Conservation (phyloP, 2,888 invertebrate species). For the Itoplectis maculator region DNA sequence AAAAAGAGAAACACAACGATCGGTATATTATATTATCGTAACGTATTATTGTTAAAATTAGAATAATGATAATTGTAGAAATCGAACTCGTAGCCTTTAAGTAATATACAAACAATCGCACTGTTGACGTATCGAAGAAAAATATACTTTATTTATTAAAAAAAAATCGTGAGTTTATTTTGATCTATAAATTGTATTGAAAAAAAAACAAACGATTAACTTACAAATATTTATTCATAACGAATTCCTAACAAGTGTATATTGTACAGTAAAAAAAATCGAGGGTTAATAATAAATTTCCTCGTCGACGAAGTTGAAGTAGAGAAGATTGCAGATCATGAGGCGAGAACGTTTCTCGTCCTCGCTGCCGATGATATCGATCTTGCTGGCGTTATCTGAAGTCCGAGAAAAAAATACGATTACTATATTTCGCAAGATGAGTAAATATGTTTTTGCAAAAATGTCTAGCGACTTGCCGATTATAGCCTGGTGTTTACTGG, state of each 20-base stretch:
- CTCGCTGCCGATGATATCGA: conserved; percentile 77
- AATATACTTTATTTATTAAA: conserved; percentile 58
- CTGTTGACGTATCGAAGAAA: conserved; percentile 46
- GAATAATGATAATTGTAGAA: conserved; percentile 16
- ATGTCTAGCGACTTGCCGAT: conserved; percentile 71
- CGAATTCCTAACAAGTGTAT: background rate
- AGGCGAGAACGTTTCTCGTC: conserved; percentile 79
- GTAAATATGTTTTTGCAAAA: background rate
- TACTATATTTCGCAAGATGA: background rate
- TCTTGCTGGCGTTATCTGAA: conserved; percentile 73
- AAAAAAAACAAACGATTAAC: conserved; percentile 14
- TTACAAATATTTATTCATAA: conserved; percentile 12
- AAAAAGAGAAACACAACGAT: conserved; percentile 25
- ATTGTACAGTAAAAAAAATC: no score
- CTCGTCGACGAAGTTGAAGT: conserved; percentile 77
- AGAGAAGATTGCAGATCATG: conserved; percentile 81
- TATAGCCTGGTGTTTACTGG: conserved; percentile 76
- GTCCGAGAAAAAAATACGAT: conserved; percentile 4
- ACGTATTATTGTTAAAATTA: conserved; percentile 46
- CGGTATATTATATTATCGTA: conserved; percentile 31
- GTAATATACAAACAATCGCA: conserved; percentile 42
- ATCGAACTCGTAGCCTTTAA: conserved; percentile 27
- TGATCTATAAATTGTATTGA: background rate
- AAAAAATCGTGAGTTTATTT: conserved; percentile 1
- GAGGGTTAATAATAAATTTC: conserved; percentile 77